These are phyloP conservation scores for Geotrypetes seraphini DNA, from an alignment of 2,797 vertebrate species.

Conservation along the genomic window DNA sequence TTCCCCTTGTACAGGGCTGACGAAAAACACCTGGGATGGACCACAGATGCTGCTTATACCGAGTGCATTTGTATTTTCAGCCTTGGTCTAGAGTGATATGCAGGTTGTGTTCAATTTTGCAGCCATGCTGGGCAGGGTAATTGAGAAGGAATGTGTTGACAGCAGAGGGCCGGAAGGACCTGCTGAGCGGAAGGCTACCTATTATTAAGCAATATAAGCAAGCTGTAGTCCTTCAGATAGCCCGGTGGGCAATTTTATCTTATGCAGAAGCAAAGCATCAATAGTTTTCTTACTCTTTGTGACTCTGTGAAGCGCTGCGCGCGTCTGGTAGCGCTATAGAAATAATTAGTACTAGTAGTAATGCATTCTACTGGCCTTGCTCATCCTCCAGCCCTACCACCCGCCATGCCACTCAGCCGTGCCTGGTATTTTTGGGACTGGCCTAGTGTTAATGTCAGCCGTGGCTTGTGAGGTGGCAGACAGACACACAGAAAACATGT, in stretches of 20 bases:
- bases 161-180: not conserved
- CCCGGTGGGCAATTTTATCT: not conserved
- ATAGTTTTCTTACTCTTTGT: no score
- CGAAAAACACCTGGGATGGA: no score
- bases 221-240: rapidly evolving
- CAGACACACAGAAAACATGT: no score
- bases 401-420: rapidly evolving
- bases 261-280: not conserved
- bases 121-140: not conserved
- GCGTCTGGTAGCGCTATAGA: no score
- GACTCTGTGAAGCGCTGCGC: no score
- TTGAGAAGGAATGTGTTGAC: rapidly evolving
- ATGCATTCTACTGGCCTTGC: not conserved
- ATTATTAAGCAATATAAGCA: not conserved
- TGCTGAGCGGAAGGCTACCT: rapidly evolving
- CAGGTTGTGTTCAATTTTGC: no score
- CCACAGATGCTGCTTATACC: no score
- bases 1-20: no score
- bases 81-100: no score
- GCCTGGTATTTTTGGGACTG: rapidly evolving
- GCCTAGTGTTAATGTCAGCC: rapidly evolving
- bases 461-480: not conserved
- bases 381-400: no score
- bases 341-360: no score
- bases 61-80: no score